Base-by-base conservation (phyloP, 2,113 vertebrate genomes). In the Australoheros scitulus region DNA sequence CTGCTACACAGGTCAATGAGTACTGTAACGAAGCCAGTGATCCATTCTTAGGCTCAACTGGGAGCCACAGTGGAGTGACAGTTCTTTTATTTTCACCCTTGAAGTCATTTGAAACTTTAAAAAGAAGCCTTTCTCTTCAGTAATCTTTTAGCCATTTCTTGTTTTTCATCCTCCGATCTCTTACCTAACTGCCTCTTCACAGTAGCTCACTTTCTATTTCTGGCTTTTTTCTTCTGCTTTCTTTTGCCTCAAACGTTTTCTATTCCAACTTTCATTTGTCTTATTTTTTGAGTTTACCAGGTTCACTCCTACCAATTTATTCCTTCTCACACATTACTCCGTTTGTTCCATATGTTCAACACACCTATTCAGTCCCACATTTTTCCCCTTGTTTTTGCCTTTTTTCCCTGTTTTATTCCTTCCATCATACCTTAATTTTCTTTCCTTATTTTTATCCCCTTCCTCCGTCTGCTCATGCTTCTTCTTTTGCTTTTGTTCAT, bases 1-100 rank as follows among this genome's bases (percentile, higher is more conserved):
- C 84, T 83, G 74, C 83, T 80, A 60, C 84, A 81, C 82, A 86
- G 91, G 91, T 92, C 91, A 92, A 76, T 7, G 26, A 79, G 65
- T 74, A 63, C 56, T 7, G 26, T 11, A 74, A 61, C 41, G 61
- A 56, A 89, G 89, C 79, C 89, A 80, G 58, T 47, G 87, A 87
- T 84, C 74, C 88, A 76, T 86, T 89, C 84, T 84, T 34, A 0
- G 61, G 43, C 92, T 68, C 82, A n/a, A 83, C 76, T 77, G 83
- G 85, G 63, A 70, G 85, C 36, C 64, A 0, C 76, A 1, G 75
- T 24, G 65, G 65, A 86, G 15, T 83, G 90, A 74, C 87, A 78
- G 84, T 58, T 82, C 80, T 82, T 88, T 86, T 84, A 79, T 83
- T 85, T 76, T 76, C 57, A 55, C 14, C 52, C 43, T 34, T 32